Percentiles rank a stretch among this genome's conserved stretches.
Conservation (phyloP, 1,140 invertebrate genomes). For the Coboldia fuscipes region DNA sequence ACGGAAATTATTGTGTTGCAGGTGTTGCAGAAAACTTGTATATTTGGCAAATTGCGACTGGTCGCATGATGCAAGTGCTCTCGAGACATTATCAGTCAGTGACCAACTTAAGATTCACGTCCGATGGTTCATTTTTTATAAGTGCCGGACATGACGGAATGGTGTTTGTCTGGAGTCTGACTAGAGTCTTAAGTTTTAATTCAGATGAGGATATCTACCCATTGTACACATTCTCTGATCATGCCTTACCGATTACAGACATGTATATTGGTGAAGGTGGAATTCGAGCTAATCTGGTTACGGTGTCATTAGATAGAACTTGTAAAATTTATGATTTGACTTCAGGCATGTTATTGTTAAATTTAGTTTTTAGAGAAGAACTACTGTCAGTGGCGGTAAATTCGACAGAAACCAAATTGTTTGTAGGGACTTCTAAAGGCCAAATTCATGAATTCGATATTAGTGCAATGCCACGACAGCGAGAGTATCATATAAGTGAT, state of each 20-base stretch:
- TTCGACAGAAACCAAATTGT: conserved; percentile 41
- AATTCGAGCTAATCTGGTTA: conserved; percentile 38
- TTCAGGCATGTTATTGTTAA: conserved; percentile 41
- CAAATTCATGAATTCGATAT: conserved; percentile 43
- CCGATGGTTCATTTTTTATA: conserved; percentile 48
- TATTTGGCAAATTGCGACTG: conserved; percentile 62
- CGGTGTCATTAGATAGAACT: conserved; percentile 60
- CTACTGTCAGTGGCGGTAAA: conserved; percentile 49
- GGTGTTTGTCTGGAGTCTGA: conserved; percentile 51
- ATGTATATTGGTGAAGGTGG: conserved; percentile 40
- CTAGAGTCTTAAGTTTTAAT: conserved; percentile 22
- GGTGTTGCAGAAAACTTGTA: conserved; percentile 63
- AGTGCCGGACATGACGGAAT: conserved; percentile 67
- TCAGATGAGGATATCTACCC: conserved; percentile 32
- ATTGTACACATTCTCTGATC: conserved; percentile 43
- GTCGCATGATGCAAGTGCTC: conserved; percentile 45
- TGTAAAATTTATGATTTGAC: conserved; percentile 59
- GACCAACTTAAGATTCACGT: conserved; percentile 45
- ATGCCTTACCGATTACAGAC: conserved; percentile 55
- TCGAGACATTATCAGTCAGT: conserved; percentile 61
- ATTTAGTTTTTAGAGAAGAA: conserved; percentile 46
- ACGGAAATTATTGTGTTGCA: conserved; percentile 46
- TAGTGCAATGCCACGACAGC: conserved; percentile 34
- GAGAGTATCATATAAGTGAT: conserved; percentile 37
- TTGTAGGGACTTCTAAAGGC: conserved; percentile 48